A percentile compares a stretch with the other conserved stretches of the same genome.
phyloP scores from a whole-genome alignment of 2,113 vertebrate genomes.

The Notarius quadriscutis region DNA sequence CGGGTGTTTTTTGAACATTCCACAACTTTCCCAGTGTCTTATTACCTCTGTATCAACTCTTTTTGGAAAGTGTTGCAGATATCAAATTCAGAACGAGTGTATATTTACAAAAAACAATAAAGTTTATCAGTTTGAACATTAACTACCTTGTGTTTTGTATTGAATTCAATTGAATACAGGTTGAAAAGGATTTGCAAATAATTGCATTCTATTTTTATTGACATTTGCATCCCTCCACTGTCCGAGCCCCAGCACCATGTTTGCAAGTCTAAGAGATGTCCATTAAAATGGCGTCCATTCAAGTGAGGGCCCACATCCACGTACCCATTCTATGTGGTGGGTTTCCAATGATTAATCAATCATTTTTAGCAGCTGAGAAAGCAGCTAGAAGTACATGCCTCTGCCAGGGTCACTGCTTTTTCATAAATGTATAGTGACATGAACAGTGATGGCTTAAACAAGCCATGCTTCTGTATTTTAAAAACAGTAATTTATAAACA shows the following conservation, averaged over 20 bases:
- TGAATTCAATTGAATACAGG: no score
- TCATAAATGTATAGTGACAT: not conserved
- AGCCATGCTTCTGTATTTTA: not conserved
- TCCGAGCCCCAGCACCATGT: not conserved
- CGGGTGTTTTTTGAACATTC: no score
- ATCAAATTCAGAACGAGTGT: no score
- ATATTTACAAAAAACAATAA: no score
- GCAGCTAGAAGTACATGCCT: not conserved
- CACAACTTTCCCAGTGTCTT: no score
- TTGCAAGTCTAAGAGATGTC: not conserved
- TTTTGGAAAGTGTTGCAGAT: no score
- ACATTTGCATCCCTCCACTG: not conserved
- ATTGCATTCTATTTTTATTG: no score
- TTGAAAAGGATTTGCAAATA: no score
- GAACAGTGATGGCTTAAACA: not conserved
- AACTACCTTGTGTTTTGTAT: no score
- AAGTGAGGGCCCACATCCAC: not conserved
- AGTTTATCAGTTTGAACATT: no score
- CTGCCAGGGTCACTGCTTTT: not conserved
- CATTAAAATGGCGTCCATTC: not conserved
- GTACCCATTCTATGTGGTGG: not conserved
- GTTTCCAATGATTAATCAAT: not conserved
- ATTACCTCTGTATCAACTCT: no score
- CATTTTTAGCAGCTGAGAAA: not conserved
- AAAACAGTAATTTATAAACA: not conserved